phyloP scores from a whole-genome alignment of 1,140 invertebrate species.

The Bombus terrestris region DNA sequence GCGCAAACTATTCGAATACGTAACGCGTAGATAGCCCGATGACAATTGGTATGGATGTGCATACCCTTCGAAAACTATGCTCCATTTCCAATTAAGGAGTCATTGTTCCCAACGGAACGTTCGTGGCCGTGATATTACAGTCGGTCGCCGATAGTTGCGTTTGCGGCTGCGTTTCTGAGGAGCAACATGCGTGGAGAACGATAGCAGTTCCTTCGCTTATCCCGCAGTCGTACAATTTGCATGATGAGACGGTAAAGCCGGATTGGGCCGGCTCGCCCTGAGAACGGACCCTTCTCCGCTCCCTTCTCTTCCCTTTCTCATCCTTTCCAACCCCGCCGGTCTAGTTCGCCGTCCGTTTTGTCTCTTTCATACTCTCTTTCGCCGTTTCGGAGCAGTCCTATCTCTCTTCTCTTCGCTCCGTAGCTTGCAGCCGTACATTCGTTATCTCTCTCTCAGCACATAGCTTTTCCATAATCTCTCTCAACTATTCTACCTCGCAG shows the following conservation, averaged over 20 bases:
- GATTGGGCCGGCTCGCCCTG: slow-evolving; percentile 43
- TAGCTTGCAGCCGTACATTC: slow-evolving; percentile 35
- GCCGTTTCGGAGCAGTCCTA: neutral
- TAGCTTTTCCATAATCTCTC: slow-evolving; percentile 63
- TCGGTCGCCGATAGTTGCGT: neutral
- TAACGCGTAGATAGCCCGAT: slow-evolving; percentile 9
- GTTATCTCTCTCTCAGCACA: slow-evolving; percentile 50
- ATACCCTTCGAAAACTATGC: slow-evolving; percentile 57
- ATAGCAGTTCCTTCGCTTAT: slow-evolving; percentile 57
- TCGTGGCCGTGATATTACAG: slow-evolving; percentile 15
- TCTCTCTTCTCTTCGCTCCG: slow-evolving; percentile 26
- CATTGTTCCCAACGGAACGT: slow-evolving; percentile 58
- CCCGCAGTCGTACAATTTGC: slow-evolving; percentile 72
- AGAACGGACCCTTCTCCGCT: slow-evolving; percentile 22
- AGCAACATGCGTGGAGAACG: slow-evolving; percentile 51
- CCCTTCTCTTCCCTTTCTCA: neutral
- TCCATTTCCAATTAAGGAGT: slow-evolving; percentile 62
- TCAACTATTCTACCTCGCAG: slow-evolving; percentile 39
- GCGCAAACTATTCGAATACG: slow-evolving; percentile 51
- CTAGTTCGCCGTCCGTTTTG: slow-evolving; percentile 32
- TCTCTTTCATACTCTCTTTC: slow-evolving; percentile 24
- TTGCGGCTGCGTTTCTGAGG: slow-evolving; percentile 36
- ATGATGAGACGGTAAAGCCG: slow-evolving; percentile 75
- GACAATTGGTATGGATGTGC: slow-evolving; percentile 36
- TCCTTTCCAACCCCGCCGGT: neutral